Evolutionary conservation across 2,888 invertebrate genomes (phyloP).

Genomic region (Trachelus iudaicus): DNA sequence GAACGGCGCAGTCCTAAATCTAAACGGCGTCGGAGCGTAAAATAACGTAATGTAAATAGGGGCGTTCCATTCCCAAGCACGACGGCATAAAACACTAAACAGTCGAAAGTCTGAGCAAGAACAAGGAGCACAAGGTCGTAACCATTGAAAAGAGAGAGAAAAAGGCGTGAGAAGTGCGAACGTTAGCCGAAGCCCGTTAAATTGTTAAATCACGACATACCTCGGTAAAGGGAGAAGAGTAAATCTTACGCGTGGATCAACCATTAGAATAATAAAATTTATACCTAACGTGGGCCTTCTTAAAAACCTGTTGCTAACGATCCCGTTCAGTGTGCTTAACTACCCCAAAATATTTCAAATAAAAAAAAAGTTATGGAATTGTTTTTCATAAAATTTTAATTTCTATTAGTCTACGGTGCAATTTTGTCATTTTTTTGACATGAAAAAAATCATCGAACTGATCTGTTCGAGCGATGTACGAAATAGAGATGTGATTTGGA

Average conservation of each 20-base stretch:
- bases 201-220: neutral
- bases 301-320: neutral
- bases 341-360: neutral
- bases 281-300: neutral
- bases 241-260: neutral
- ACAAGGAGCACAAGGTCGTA: slow-evolving; percentile 7
- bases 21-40: neutral
- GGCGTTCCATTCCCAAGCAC: neutral
- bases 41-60: neutral
- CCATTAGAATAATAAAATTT: neutral
- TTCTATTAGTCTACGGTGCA: too few relatives aligned
- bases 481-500: neutral
- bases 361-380: neutral
- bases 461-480: neutral
- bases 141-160: neutral
- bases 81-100: neutral
- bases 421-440: neutral
- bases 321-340: too few relatives aligned
- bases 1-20: neutral
- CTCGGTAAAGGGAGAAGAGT: neutral
- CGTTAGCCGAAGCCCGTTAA: neutral
- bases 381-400: neutral
- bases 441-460: neutral
- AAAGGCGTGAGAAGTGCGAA: neutral
- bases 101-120: neutral